Evolutionary conservation across 2,888 invertebrate species (phyloP).

Genomic region (Drosophila ustulata): DNA sequence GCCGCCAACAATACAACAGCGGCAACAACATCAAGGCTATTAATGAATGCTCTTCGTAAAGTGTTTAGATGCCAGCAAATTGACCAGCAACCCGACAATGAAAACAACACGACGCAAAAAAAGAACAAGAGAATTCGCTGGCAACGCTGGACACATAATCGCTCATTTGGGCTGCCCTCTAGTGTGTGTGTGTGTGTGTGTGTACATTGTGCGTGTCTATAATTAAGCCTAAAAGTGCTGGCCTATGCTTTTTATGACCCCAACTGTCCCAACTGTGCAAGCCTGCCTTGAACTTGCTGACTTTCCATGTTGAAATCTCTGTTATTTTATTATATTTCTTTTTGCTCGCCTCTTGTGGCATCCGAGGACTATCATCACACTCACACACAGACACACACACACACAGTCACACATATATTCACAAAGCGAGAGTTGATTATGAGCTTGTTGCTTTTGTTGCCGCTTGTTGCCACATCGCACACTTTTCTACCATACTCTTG

Average conservation of each 20-base stretch:
- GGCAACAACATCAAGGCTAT: slow-evolving; percentile 32
- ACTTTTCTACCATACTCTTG: slow-evolving; percentile 53
- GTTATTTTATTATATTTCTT: slow-evolving; percentile 50
- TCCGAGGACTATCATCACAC: slow-evolving; percentile 19
- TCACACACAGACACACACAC: slow-evolving; percentile 2
- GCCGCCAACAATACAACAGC: slow-evolving; percentile 22
- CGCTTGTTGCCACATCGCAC: slow-evolving; percentile 44
- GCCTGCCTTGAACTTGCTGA: slow-evolving; percentile 68
- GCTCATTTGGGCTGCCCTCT: slow-evolving; percentile 51
- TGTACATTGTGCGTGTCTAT: slow-evolving; percentile 66
- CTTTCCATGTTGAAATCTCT: slow-evolving; percentile 59
- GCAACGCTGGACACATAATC: slow-evolving; percentile 58
- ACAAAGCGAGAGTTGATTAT: slow-evolving; percentile 22
- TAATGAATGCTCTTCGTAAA: slow-evolving; percentile 65
- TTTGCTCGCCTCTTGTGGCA: slow-evolving; percentile 24
- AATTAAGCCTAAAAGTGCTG: slow-evolving; percentile 77
- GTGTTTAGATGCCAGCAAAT: slow-evolving; percentile 67
- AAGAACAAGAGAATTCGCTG: slow-evolving; percentile 27
- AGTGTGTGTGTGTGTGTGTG: slow-evolving; percentile 30
- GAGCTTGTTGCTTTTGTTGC: slow-evolving; percentile 40
- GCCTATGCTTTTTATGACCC: slow-evolving; percentile 69
- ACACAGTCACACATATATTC: not conserved
- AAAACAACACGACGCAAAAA: slow-evolving; percentile 3
- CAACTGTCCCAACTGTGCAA: slow-evolving; percentile 43
- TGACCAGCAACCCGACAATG: slow-evolving; percentile 43